Evolutionary conservation across 2,888 invertebrate genomes (phyloP).

Genomic region (Cantharis flavilabris): DNA sequence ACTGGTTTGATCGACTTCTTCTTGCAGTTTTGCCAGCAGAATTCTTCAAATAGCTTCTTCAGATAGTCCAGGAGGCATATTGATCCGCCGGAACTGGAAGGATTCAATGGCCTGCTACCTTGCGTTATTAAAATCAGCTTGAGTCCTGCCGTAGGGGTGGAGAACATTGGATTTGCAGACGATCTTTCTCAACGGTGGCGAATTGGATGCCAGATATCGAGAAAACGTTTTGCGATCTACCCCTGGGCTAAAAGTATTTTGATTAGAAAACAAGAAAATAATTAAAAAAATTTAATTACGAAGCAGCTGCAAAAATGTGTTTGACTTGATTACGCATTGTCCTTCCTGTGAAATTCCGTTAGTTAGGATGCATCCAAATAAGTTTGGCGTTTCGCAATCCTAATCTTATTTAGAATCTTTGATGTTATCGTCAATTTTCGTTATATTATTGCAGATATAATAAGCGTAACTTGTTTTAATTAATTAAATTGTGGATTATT

Average conservation of each 20-base stretch:
- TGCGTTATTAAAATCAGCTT: too few relatives aligned
- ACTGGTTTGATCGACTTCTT: too few relatives aligned
- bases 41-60: too few relatives aligned
- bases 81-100: too few relatives aligned
- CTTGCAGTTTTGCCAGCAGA: too few relatives aligned
- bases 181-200: too few relatives aligned
- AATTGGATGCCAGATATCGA: too few relatives aligned
- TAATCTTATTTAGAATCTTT: slow-evolving; percentile 25
- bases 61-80: too few relatives aligned
- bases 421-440: slow-evolving; percentile 21
- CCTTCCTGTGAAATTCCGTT: slow-evolving; percentile 26
- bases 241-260: background rate
- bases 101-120: too few relatives aligned
- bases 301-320: slow-evolving; percentile 24
- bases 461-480: slow-evolving; percentile 34
- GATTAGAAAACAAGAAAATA: slow-evolving; percentile 1
- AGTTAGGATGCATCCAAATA: slow-evolving; percentile 15
- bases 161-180: too few relatives aligned
- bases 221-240: background rate
- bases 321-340: slow-evolving; percentile 22
- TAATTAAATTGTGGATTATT: slow-evolving; percentile 34
- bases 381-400: slow-evolving; percentile 26
- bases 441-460: slow-evolving; percentile 36
- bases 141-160: too few relatives aligned
- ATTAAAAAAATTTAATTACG: slow-evolving; percentile 12